Percentiles rank a stretch among this genome's conserved stretches.
These are phyloP conservation scores for Hippoglossus stenolepis DNA, from an alignment of 2,113 vertebrate genomes.

Conservation along the genomic window DNA sequence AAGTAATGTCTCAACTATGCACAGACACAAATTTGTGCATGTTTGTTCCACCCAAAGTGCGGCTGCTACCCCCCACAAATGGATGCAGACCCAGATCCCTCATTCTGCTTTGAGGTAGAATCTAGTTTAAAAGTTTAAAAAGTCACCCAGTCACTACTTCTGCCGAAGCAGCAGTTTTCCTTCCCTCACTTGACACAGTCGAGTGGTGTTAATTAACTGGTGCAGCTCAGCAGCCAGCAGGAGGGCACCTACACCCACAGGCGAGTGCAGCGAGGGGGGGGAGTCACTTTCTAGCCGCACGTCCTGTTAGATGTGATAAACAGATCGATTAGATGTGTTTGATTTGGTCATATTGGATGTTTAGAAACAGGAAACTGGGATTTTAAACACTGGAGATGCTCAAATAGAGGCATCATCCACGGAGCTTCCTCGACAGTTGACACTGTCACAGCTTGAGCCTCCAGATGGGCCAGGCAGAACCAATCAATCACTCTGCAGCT, in stretches of 20 bases:
- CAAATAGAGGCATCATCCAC: slow-evolving; percentile 15
- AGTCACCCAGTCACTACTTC: slow-evolving; percentile 46
- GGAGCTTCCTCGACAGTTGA: background rate
- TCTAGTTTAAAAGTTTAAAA: slow-evolving; percentile 57
- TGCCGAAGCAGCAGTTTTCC: slow-evolving; percentile 58
- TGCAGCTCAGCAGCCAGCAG: slow-evolving; percentile 32
- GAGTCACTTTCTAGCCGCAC: background rate
- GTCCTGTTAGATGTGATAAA: background rate
- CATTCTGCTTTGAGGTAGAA: slow-evolving; percentile 42
- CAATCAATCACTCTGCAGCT: slow-evolving; percentile 55
- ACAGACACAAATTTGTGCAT: background rate
- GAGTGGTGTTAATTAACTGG: slow-evolving; percentile 65
- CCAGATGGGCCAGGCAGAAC: slow-evolving; percentile 56
- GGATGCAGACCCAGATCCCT: no score
- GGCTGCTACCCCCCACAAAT: no score
- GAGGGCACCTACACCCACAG: slow-evolving; percentile 57
- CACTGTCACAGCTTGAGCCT: slow-evolving; percentile 8
- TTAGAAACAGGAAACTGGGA: background rate
- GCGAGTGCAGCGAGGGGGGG: slow-evolving; percentile 23
- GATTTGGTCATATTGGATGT: background rate
- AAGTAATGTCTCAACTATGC: no score
- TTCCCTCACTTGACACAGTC: slow-evolving; percentile 62
- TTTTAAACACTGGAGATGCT: slow-evolving; percentile 1
- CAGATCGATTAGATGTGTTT: slow-evolving; percentile 17
- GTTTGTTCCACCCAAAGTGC: background rate